Conservation (phyloP, 1,140 invertebrate genomes). For the Lamellibrachia luymesi region DNA sequence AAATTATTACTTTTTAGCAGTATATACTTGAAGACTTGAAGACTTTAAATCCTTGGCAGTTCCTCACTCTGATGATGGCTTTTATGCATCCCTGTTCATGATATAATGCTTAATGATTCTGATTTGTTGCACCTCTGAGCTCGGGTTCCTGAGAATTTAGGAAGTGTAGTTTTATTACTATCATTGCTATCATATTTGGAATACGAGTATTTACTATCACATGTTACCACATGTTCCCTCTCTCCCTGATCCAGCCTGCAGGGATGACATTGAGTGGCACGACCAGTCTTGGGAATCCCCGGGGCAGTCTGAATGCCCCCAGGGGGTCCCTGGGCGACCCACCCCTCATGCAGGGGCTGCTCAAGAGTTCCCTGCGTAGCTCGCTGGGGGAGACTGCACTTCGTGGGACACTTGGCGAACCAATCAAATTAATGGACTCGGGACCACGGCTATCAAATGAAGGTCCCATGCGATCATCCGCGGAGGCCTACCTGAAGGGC, state of each 20-base stretch:
- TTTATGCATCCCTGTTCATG: too few relatives aligned
- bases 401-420: conserved; percentile 20
- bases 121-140: too few relatives aligned
- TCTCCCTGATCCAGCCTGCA: background rate
- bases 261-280: background rate
- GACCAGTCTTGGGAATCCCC: background rate
- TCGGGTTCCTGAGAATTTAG: too few relatives aligned
- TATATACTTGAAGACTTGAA: too few relatives aligned
- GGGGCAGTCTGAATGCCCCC: background rate
- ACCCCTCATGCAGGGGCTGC: background rate
- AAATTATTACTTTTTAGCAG: too few relatives aligned
- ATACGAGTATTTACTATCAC: background rate
- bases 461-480: conserved; percentile 22
- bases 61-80: too few relatives aligned
- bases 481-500: conserved; percentile 26
- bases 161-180: too few relatives aligned
- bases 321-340: background rate
- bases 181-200: too few relatives aligned
- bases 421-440: conserved; percentile 7
- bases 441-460: conserved; percentile 28
- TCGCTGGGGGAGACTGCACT: background rate
- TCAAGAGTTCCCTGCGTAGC: background rate
- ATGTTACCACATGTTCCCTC: background rate
- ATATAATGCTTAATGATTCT: too few relatives aligned
- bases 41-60: too few relatives aligned